These are phyloP conservation scores for Pseudopodoces humilis DNA, from an alignment of 2,113 vertebrate genomes.

Conservation along the genomic window DNA sequence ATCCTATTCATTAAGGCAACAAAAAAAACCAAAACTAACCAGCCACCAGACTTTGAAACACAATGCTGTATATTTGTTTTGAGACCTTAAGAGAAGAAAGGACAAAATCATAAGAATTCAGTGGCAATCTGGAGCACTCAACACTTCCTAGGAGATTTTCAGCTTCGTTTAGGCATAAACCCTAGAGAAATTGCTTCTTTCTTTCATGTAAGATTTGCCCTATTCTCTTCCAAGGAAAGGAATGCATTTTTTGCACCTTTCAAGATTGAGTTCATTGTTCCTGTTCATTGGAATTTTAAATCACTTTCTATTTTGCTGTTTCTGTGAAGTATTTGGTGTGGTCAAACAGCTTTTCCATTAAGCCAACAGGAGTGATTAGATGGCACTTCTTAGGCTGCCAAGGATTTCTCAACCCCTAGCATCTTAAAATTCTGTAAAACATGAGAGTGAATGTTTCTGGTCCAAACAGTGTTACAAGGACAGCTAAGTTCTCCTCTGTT, in stretches of 20 bases:
- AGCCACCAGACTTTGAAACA: conserved; percentile 9
- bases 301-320: not conserved
- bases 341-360: conserved; percentile 13
- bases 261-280: not conserved
- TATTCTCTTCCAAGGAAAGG: not conserved
- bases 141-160: not conserved
- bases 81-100: not conserved
- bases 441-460: not conserved
- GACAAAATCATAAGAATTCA: not conserved
- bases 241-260: not conserved
- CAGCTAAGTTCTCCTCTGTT: not conserved
- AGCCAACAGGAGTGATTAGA: not conserved
- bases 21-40: too few species aligned
- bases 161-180: not conserved
- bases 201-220: not conserved
- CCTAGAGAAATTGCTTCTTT: not conserved
- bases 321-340: not conserved
- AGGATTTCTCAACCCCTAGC: not conserved
- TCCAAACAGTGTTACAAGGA: not conserved
- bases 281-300: not conserved
- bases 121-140: not conserved
- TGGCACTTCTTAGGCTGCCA: not conserved
- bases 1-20: not conserved
- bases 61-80: not conserved
- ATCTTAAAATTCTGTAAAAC: not conserved